Base-by-base conservation (phyloP, 2,113 vertebrate species). In the Neopipo cinnamomea region DNA sequence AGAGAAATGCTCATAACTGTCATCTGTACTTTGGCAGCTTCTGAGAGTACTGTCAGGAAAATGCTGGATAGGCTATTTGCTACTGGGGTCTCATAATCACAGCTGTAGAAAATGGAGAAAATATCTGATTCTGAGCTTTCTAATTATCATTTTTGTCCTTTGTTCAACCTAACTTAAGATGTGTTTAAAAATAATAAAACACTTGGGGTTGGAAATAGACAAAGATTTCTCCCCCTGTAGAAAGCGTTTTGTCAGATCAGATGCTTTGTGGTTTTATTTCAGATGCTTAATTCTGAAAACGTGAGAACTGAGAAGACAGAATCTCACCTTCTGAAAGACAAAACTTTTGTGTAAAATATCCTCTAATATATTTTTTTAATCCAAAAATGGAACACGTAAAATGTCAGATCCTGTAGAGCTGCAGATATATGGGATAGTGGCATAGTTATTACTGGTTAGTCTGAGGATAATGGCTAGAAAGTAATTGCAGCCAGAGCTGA, bases 401-500 rank as follows among this genome's bases (percentile, higher is more conserved):
- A 47, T 83, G 49, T 91, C 76, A 66, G 49, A 75, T 91, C 37
- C 79, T 94, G 22, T 59, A 65, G 88, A 91, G 47, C 71, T 86
- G 47, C 30, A 82, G 77, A 89, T 97, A 50, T 92, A 91, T 81
- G 67, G 74, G 65, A 75, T 85, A 42, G 86, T 88, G 49, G 62
- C 37, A 44, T 91, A 89, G 63, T 93, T 95, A 97, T 88, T 92
- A 76, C 74, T 88, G 77, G 74, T 85, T 91, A 91, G 35, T 95
- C 66, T 96, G 55, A 88, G 66, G 61, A 88, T 52, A 84, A 81
- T 88, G 67, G 76, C 83, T 94, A 62, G 91, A 94, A 97, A 84
- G 93, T 96, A 96, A 94, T 96, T 95, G 79, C 86, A 94, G 84
- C 56, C 67, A 80, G 86, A 93, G 84, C 89, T 96, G 91, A 96